Evolutionary conservation across 2,113 vertebrate species (phyloP), one percentile per base, ranked within the genome.

Genomic region (Abramis brama): DNA sequence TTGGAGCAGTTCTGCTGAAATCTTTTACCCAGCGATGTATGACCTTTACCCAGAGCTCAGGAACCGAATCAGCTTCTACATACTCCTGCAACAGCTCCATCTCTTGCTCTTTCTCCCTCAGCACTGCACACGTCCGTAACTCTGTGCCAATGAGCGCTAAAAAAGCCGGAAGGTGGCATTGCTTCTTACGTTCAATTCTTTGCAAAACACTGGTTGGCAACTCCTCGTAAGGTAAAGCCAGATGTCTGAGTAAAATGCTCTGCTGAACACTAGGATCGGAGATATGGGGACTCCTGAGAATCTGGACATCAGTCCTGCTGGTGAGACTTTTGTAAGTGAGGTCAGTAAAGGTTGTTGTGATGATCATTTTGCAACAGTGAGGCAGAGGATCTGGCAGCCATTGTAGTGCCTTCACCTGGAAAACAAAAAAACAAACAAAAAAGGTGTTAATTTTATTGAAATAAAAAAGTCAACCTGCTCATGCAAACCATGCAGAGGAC

Each of bases 11-110:
- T 52, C 75, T 90, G 64, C 85, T 88, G 21, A 90, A 92, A 87
- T 85, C 89, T 86, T 93, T 91, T 43, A 88, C 66, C 88, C 91
- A 91, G 70, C 52, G 23, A 47, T 79, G 6, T 79, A 92, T 76
- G 76, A 94, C 87, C 8, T 90, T 52, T 39, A 88, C 76, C 27
- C 89, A 95, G 4, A 92, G 80, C 66, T 92, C 92, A 75, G 82
- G 86, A 74, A 85, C 1, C 0, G 92, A 93, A 17, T 70, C 23
- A 2, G 52, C 23, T 4, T 90, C 87, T 36, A 91, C 47, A 52
- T 90, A 89, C 70, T 91, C 87, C 36, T 87, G 73, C 25, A 92
- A 64, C 70, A 89, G 85, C 68, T 89, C 71, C 15, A 39, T 33
- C 33, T 92, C 43, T 0, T 90, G 68, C 11, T 30, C 25, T 45